Evolutionary conservation across 2,888 invertebrate genomes (phyloP).

Genomic region (Eulithis prunata): DNA sequence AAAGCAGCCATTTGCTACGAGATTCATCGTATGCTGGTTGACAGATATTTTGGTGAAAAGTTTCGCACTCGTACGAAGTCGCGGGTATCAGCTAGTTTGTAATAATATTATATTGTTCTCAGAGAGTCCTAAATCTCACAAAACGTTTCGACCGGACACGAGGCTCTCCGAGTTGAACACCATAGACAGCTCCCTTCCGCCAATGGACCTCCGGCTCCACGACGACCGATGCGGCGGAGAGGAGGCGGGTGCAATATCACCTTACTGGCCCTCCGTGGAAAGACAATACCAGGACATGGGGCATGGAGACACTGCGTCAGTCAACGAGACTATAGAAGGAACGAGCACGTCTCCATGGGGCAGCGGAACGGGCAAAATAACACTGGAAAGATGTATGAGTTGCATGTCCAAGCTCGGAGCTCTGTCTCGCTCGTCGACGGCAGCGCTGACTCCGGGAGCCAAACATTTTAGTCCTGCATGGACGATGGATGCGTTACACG

Average conservation of each 20-base stretch:
- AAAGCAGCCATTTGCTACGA: too few species aligned
- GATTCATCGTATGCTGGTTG: too few species aligned
- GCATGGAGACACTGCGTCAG: slow-evolving; percentile 65
- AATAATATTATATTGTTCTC: slow-evolving; percentile 5
- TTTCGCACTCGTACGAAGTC: too few species aligned
- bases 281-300: slow-evolving; percentile 79
- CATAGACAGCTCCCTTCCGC: slow-evolving; percentile 73
- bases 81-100: too few species aligned
- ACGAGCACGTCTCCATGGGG: slow-evolving; percentile 59
- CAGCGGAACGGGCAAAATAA: slow-evolving; percentile 70
- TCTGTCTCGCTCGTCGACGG: slow-evolving; percentile 87
- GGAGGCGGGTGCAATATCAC: slow-evolving; percentile 82
- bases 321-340: slow-evolving; percentile 57
- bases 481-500: slow-evolving; percentile 79
- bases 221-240: slow-evolving; percentile 62
- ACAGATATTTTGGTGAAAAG: too few species aligned
- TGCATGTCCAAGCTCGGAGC: slow-evolving; percentile 92
- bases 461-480: slow-evolving; percentile 83
- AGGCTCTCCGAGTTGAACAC: slow-evolving; percentile 81
- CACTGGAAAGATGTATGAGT: slow-evolving; percentile 88
- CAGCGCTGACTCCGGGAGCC: slow-evolving; percentile 79
- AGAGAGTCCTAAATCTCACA: slow-evolving; percentile 63
- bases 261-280: slow-evolving; percentile 86
- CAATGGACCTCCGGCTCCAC: slow-evolving; percentile 65
- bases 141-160: slow-evolving; percentile 75